Conservation (phyloP, 2,888 invertebrate species). For the Xanthorhoe designata region DNA sequence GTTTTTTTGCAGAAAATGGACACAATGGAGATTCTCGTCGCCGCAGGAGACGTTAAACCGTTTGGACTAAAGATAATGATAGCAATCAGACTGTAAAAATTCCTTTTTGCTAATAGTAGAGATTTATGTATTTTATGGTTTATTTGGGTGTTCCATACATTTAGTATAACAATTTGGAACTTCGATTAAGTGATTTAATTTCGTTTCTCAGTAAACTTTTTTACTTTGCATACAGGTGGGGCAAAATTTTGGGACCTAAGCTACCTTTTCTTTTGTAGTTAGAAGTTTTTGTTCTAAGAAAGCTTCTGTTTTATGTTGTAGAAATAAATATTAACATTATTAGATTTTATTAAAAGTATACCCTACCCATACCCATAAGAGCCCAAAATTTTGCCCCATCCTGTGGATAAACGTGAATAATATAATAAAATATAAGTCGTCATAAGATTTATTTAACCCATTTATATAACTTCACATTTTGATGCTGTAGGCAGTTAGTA, state of each 20-base stretch:
- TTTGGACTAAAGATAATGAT: constrained; percentile 31
- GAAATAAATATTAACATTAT: no score
- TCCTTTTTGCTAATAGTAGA: constrained; percentile 28
- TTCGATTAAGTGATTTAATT: constrained; percentile 1
- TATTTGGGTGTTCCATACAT: constrained; percentile 9
- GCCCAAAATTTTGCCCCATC: constrained; percentile 3
- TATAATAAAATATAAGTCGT: constrained; percentile 4
- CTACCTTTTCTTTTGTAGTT: no score
- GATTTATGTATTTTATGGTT: constrained; percentile 8
- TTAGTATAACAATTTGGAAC: constrained; percentile 9
- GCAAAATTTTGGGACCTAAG: no score
- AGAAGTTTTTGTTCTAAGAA: no score
- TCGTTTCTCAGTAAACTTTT: constrained; percentile 9
- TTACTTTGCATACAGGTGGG: no score
- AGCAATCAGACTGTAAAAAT: constrained; percentile 27
- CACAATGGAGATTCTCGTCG: constrained; percentile 80
- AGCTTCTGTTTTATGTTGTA: no score
- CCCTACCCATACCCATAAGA: no score
- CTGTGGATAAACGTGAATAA: constrained; percentile 3
- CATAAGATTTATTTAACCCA: constrained; percentile 7
- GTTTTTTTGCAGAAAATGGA: constrained; percentile 78
- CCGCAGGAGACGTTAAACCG: constrained; percentile 75
- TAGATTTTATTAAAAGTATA: no score
- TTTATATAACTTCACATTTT: neutral
- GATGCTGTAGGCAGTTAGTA: neutral